These are phyloP conservation scores for Anthrax anthrax DNA, from an alignment of 2,888 invertebrate species.

Conservation along the genomic window DNA sequence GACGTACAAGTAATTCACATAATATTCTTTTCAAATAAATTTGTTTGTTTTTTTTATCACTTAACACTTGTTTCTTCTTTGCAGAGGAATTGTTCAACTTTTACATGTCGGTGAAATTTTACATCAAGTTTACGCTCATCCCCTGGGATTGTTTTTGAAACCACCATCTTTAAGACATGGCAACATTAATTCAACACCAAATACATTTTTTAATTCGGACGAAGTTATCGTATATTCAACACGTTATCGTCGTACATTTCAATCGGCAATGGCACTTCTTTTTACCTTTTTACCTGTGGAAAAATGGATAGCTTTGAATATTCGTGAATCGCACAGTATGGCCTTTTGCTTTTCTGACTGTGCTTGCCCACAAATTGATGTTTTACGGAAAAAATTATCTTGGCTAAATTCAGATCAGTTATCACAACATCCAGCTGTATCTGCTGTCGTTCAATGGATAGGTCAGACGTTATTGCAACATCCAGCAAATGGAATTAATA, in stretches of 20 bases:
- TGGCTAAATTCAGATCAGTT: constrained; percentile 49
- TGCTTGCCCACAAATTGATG: constrained; percentile 48
- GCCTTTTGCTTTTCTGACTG: constrained; percentile 78
- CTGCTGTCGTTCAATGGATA: constrained; percentile 50
- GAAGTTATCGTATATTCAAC: constrained; percentile 65
- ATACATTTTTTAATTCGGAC: constrained; percentile 33
- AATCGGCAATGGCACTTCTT: constrained; percentile 70
- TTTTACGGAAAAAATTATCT: constrained; percentile 32
- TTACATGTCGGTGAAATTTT: constrained; percentile 60
- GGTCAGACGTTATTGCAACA: constrained; percentile 50
- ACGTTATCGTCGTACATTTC: constrained; percentile 76
- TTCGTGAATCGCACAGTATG: constrained; percentile 65
- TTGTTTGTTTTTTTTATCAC: no score
- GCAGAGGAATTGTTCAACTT: constrained; percentile 64
- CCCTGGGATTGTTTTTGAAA: constrained; percentile 25
- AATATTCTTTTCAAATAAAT: background rate
- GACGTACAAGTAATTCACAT: constrained; percentile 41
- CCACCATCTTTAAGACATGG: constrained; percentile 17
- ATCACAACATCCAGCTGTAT: constrained; percentile 58
- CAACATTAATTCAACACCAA: constrained; percentile 24
- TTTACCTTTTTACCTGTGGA: constrained; percentile 56
- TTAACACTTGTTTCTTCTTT: background rate
- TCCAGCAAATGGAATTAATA: constrained; percentile 42
- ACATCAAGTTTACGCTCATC: constrained; percentile 41
- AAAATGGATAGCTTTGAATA: constrained; percentile 46